Evolutionary conservation across 2,113 vertebrate species (phyloP).

Genomic region (Dascyllus trimaculatus): DNA sequence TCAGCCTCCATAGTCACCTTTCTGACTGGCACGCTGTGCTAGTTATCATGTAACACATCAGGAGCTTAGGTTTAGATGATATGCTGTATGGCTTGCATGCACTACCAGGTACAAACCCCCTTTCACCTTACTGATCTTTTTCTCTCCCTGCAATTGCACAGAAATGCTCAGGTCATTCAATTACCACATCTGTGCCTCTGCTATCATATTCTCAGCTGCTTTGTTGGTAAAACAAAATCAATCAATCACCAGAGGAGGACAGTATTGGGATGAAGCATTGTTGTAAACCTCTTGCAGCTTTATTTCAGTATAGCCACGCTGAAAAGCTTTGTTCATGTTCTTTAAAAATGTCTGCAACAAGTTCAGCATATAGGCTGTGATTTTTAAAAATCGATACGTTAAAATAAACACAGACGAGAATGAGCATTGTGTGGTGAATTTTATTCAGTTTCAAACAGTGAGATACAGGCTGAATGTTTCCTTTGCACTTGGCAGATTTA

Average conservation of each 20-base stretch:
- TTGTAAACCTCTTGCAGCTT: neutral
- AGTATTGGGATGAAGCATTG: neutral
- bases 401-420: slow-evolving; percentile 34
- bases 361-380: neutral
- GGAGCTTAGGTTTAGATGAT: slow-evolving; percentile 68
- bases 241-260: slow-evolving; percentile 22
- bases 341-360: neutral
- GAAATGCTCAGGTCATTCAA: slow-evolving; percentile 36
- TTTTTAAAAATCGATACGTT: slow-evolving; percentile 11
- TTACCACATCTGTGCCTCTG: slow-evolving; percentile 29
- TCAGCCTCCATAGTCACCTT: slow-evolving; percentile 72
- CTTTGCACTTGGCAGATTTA: slow-evolving; percentile 38
- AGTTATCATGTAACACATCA: slow-evolving; percentile 76
- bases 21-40: slow-evolving; percentile 72
- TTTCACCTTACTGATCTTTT: slow-evolving; percentile 39
- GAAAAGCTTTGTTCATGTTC: neutral
- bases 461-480: slow-evolving; percentile 28
- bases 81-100: slow-evolving; percentile 39
- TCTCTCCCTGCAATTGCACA: slow-evolving; percentile 35
- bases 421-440: slow-evolving; percentile 16
- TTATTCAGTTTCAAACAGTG: slow-evolving; percentile 56
- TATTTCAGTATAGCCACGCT: neutral
- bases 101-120: slow-evolving; percentile 44
- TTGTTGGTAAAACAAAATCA: slow-evolving; percentile 26
- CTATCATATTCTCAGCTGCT: slow-evolving; percentile 14